Percentiles rank a stretch among this genome's conserved stretches.
These are phyloP conservation scores for Notodonta ziczac DNA, from an alignment of 2,888 invertebrate species.

Conservation along the genomic window DNA sequence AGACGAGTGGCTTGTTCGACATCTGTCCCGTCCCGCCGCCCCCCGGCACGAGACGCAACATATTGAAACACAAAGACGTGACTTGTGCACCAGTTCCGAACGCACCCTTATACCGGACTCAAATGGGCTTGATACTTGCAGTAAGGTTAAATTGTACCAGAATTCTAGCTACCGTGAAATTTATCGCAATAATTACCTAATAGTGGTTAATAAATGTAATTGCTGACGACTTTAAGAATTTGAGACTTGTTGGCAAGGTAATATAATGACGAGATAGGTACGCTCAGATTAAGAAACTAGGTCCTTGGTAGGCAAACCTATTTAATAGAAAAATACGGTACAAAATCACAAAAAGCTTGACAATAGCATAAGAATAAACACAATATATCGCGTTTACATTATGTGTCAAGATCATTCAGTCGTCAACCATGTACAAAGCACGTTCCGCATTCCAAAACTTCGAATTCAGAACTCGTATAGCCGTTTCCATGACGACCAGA, in stretches of 20 bases:
- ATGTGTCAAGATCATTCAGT: constrained; percentile 35
- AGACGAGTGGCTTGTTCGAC: background rate
- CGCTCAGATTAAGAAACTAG: too few relatives aligned
- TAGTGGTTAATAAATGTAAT: too few relatives aligned
- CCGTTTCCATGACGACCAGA: constrained; percentile 53
- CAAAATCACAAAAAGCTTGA: too few relatives aligned
- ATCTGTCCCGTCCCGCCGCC: background rate
- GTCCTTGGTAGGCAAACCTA: too few relatives aligned
- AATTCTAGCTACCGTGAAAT: too few relatives aligned
- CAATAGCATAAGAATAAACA: background rate
- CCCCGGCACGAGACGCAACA: constrained; percentile 27
- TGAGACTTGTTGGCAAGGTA: too few relatives aligned
- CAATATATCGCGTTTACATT: background rate
- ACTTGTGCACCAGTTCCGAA: constrained; percentile 30
- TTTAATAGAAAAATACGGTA: too few relatives aligned
- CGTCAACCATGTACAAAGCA: constrained; percentile 33
- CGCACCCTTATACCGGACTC: constrained; percentile 11
- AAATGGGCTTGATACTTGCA: constrained; percentile 2
- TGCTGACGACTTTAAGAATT: too few relatives aligned
- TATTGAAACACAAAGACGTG: constrained; percentile 48
- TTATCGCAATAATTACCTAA: too few relatives aligned
- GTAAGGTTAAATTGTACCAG: background rate
- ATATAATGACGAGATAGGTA: too few relatives aligned
- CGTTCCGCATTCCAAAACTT: constrained; percentile 52
- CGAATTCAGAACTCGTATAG: constrained; percentile 54